Percentiles rank a stretch among this genome's conserved stretches.
phyloP scores from a whole-genome alignment of 2,113 vertebrate species.

The Spheniscus mendiculus region DNA sequence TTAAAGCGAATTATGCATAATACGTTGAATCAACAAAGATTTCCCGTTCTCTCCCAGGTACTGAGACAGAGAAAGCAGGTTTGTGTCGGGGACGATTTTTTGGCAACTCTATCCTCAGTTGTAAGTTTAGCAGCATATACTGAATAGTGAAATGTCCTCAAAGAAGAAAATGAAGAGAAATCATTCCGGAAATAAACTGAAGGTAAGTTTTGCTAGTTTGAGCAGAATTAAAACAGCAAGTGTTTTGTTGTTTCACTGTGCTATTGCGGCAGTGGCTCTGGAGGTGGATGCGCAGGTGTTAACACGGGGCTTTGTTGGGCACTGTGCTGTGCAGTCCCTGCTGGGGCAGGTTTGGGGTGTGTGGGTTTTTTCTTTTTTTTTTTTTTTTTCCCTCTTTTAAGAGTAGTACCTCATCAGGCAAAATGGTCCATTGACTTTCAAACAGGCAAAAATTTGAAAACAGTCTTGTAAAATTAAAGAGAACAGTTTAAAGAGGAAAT shows the following conservation, averaged over 20 bases:
- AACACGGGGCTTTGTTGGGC: background rate
- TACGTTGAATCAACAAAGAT: accelerated
- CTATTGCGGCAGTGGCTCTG: accelerated
- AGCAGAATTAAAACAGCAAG: accelerated
- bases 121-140: accelerated
- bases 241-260: accelerated
- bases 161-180: background rate
- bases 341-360: background rate
- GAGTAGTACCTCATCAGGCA: background rate
- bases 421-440: background rate
- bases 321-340: background rate
- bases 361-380: background rate
- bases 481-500: background rate
- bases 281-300: accelerated
- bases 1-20: accelerated
- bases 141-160: background rate
- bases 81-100: accelerated
- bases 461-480: background rate
- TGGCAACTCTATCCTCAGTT: accelerated
- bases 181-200: accelerated
- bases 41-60: accelerated
- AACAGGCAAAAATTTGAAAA: background rate
- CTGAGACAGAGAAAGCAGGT: accelerated
- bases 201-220: background rate
- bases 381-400: background rate